Base-by-base conservation (phyloP, 2,113 vertebrate genomes). In the Poeciliopsis retropinna region DNA sequence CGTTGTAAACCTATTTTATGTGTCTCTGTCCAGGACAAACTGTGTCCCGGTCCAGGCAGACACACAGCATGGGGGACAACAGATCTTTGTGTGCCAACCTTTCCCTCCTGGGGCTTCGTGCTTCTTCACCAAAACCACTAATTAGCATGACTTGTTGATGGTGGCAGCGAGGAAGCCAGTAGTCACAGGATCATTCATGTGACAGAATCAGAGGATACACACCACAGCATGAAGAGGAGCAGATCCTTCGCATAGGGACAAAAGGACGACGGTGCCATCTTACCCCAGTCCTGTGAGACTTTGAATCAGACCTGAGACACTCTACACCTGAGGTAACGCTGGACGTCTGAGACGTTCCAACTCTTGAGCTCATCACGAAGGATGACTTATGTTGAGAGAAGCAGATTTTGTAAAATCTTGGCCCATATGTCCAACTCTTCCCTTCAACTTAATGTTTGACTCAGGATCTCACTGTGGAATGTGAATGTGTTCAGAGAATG, bases 111-210 rank as follows among this genome's bases (percentile, higher is more conserved):
- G 73, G 81, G 64, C 78, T 83, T 81, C 51, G 41, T 83, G 86
- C 80, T 28, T 72, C 51, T 71, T 70, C 68, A 79, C 60, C n/a
- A 79, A 80, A 83, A 79, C 78, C 83, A 79, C 75, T 72, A 86
- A 86, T 74, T 32, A 82, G 79, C 81, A 57, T 82, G 71, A 70
- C 70, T 29, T 64, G 11, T 78, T 64, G 62, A 77, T 75, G 41
- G 67, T 60, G 31, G 75, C 31, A 28, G 67, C 34, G 11, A 61
- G 72, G 32, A 47, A 34, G 39, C 37, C 57, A 65, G 57, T 74
- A 76, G 84, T 89, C 87, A 89, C 80, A 85, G 69, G 87, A 86
- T 27, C 11, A 10, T 74, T 86, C 87, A 88, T 80, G 68, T 86
- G 81, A 84, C 62, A 1, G 15, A 70, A 64, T 75, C 30, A 79